A percentile compares a stretch with the other conserved stretches of the same genome.
Conservation (phyloP, 2,888 invertebrate genomes). For the Zaprionus obscuricornis region DNA sequence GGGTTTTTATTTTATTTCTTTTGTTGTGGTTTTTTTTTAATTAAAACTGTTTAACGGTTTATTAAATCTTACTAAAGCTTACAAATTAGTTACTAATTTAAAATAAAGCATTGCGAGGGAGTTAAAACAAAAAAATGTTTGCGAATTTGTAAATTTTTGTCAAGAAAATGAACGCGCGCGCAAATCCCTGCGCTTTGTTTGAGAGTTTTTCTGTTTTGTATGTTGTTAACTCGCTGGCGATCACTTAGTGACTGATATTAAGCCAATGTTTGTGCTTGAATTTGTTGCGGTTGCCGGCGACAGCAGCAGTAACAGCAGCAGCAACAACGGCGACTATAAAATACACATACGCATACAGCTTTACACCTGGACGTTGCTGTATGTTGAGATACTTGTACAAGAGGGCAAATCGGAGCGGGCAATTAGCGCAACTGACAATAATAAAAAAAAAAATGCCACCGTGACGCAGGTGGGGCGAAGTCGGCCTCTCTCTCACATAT, state of each 20-base stretch:
- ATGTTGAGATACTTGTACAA: conserved; percentile 8
- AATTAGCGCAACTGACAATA: conserved; percentile 68
- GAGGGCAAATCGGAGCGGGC: conserved; percentile 27
- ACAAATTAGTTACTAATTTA: no score
- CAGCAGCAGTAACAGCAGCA: conserved; percentile 17
- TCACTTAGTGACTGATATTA: conserved; percentile 83
- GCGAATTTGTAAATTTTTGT: no score
- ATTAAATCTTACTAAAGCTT: no score
- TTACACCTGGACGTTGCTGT: conserved; percentile 16
- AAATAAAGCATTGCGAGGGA: no score
- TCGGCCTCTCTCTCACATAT: conserved; percentile 47
- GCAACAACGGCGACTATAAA: not conserved
- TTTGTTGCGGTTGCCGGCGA: conserved; percentile 48
- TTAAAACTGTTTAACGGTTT: no score
- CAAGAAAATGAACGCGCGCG: not conserved
- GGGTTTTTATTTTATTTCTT: no score
- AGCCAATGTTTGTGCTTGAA: conserved; percentile 73
- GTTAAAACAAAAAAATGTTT: no score
- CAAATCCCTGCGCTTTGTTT: conserved; percentile 22
- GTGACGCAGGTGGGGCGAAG: conserved; percentile 68
- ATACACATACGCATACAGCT: not conserved
- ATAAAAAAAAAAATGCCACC: conserved; percentile 34
- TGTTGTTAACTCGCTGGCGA: conserved; percentile 80
- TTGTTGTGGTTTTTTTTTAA: no score
- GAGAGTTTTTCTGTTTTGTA: conserved; percentile 11